Evolutionary conservation across 2,888 invertebrate genomes (phyloP), one percentile per base, ranked within the genome.

Genomic region (Ephialtes manifestator): DNA sequence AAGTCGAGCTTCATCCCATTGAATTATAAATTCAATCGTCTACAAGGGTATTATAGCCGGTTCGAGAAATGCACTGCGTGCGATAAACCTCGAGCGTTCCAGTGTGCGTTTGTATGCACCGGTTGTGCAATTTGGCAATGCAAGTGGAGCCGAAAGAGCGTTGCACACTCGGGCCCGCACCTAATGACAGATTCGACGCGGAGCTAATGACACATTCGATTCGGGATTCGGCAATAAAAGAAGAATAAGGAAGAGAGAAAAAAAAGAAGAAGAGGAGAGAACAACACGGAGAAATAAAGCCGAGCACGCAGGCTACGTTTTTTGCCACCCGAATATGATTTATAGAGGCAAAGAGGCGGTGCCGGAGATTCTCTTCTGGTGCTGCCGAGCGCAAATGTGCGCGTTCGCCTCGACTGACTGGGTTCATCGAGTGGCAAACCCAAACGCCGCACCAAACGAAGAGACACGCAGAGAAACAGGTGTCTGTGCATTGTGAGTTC

Each of bases 181-280:
- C 76, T 77, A 84, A 84, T 84, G 84, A 84, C 76, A 77, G 80
- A 84, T 84, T 84, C 84, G 84, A 84, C 65, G 84, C 84, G 81
- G 84, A 76, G 71, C 84, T 84, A 84, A 84, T 84, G 84, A 84
- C 81, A 84, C 84, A 84, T 84, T 84, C 84, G 84, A 84, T 84
- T 72, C 81, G 81, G 72, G 51, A 81, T 84, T 81, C 81, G 71
- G 76, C 72, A 76, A 81, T 80, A 65, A 80, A 58, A 65, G 80
- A 46, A 70, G 75, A 53, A 35, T 7, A n/a, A n/a, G 8, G 13
- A 58, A 28, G 18, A 7, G 4, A 76, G 67, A 60, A 65, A 71
- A 39, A 39, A 65, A 4, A 24, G 24, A 24, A 24, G 65, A 8
- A 63, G 63, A 60, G 4, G 24, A 39, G 39, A 39, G 31, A 74